Evolutionary conservation across 2,888 invertebrate genomes (phyloP).

Genomic region (Heliconius aoede): DNA sequence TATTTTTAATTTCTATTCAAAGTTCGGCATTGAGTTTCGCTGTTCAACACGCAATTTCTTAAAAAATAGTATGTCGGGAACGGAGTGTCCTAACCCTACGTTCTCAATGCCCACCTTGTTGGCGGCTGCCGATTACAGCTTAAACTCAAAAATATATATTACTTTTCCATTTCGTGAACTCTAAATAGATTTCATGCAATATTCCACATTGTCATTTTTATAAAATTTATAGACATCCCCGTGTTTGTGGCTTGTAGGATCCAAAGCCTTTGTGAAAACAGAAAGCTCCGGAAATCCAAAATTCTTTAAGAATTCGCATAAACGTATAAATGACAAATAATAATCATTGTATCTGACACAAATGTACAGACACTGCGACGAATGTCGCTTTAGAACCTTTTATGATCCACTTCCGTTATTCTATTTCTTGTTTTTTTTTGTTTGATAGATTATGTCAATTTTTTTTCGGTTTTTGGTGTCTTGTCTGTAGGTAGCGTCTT

Average conservation of each 20-base stretch:
- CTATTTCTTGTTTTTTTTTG: slow-evolving; percentile 15
- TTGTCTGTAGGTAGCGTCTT: background rate
- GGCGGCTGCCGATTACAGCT: no score
- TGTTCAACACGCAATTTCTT: no score
- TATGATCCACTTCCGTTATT: slow-evolving; percentile 17
- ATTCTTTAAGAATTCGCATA: slow-evolving; percentile 59
- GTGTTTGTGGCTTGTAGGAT: slow-evolving; percentile 62
- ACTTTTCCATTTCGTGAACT: no score
- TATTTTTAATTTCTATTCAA: no score
- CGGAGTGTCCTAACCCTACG: no score
- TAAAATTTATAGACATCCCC: slow-evolving; percentile 39
- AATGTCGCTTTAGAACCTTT: slow-evolving; percentile 3
- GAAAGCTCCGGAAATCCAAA: slow-evolving; percentile 73
- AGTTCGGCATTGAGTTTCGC: no score
- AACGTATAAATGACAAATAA: slow-evolving; percentile 76
- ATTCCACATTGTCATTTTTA: background rate
- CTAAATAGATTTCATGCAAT: background rate
- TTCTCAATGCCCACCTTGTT: no score
- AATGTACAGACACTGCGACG: background rate
- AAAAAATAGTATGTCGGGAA: no score
- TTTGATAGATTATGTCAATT: slow-evolving; percentile 6
- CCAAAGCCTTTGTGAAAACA: slow-evolving; percentile 55
- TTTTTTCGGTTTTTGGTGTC: slow-evolving; percentile 4
- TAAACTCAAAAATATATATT: no score
- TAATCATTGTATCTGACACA: slow-evolving; percentile 61